phyloP scores from a whole-genome alignment of 2,888 invertebrate genomes.

The Phanerotoma sp. region DNA sequence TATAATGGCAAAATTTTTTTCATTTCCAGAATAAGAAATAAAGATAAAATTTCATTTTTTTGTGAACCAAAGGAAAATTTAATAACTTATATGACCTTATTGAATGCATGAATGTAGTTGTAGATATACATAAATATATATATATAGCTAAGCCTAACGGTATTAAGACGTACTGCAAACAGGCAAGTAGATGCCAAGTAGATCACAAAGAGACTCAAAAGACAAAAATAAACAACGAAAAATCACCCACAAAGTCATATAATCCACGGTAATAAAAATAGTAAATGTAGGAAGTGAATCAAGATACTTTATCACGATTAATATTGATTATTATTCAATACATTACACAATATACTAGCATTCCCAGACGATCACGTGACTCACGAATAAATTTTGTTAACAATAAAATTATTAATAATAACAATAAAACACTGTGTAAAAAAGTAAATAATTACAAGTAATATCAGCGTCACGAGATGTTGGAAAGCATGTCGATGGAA shows the following conservation, averaged over 20 bases:
- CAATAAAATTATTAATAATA: not conserved
- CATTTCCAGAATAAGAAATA: too few relatives aligned
- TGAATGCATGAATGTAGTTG: too few relatives aligned
- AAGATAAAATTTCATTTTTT: too few relatives aligned
- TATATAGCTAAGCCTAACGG: conserved; percentile 16
- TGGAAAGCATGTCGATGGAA: too few relatives aligned
- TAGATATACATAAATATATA: too few relatives aligned
- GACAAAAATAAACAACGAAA: not conserved
- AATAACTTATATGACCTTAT: too few relatives aligned
- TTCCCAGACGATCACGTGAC: conserved; percentile 17
- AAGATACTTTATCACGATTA: too few relatives aligned
- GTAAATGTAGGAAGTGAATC: too few relatives aligned
- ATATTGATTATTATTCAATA: not conserved
- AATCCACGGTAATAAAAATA: too few relatives aligned
- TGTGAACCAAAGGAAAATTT: too few relatives aligned
- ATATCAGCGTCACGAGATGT: not conserved
- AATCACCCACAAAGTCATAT: not conserved
- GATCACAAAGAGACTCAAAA: not conserved
- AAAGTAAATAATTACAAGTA: not conserved
- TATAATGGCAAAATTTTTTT: too few relatives aligned
- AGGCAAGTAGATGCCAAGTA: not conserved
- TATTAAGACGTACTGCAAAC: conserved; percentile 12
- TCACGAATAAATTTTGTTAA: too few relatives aligned
- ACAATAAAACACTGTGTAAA: not conserved
- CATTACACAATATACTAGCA: conserved; percentile 1